These are phyloP conservation scores for Lamellibrachia satsuma DNA, from an alignment of 2,888 invertebrate species.

Conservation along the genomic window DNA sequence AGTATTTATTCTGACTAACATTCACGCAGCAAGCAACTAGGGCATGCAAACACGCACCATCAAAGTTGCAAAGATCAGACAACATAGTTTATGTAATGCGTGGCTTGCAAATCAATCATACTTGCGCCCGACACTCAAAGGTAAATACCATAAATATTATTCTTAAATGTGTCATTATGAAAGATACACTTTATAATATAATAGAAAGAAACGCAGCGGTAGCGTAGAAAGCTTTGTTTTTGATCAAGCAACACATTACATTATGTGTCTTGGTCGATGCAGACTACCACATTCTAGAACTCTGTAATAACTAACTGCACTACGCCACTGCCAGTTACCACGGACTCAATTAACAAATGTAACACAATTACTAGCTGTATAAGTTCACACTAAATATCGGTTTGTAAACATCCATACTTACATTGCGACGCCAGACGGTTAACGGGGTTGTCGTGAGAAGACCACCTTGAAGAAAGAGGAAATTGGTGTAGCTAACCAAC, in stretches of 20 bases:
- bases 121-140: background rate
- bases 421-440: background rate
- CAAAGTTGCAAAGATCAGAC: no score
- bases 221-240: background rate
- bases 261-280: background rate
- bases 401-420: background rate
- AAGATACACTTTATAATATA: background rate
- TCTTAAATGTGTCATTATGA: background rate
- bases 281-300: no score
- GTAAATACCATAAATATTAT: background rate
- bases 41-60: no score
- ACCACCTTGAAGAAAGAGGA: background rate
- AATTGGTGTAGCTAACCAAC: background rate
- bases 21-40: no score
- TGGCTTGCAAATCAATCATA: background rate
- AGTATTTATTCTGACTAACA: no score
- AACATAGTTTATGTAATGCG: background rate
- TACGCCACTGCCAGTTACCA: no score
- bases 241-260: background rate
- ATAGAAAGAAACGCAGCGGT: background rate
- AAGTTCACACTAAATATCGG: background rate
- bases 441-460: background rate
- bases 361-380: background rate
- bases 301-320: no score
- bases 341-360: no score